Conservation (phyloP, 2,797 vertebrate genomes). For the Poecilia gillii region DNA sequence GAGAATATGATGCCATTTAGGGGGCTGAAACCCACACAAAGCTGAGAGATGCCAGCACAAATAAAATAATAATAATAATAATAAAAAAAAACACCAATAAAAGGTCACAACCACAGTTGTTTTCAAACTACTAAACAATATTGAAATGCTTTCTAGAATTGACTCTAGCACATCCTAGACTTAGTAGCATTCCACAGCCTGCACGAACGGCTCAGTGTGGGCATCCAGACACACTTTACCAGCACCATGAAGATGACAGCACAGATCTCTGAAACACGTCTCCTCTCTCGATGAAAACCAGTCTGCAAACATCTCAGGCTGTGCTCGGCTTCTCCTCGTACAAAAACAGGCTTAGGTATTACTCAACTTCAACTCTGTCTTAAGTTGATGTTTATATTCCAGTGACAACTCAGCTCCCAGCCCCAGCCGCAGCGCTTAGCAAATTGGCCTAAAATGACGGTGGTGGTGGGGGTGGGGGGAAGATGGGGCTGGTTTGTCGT, state of each 20-base stretch:
- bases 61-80: slow-evolving; percentile 29
- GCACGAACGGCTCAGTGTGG: slow-evolving; percentile 68
- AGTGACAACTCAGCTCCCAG: slow-evolving; percentile 66
- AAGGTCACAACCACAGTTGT: slow-evolving; percentile 50
- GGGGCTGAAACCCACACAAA: slow-evolving; percentile 52
- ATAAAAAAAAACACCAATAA: slow-evolving; percentile 34
- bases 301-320: slow-evolving; percentile 76
- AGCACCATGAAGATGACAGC: slow-evolving; percentile 79
- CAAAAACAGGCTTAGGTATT: slow-evolving; percentile 52
- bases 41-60: slow-evolving; percentile 64
- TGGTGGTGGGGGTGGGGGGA: slow-evolving; percentile 18
- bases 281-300: slow-evolving; percentile 61
- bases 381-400: slow-evolving; percentile 74
- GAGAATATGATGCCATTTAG: slow-evolving; percentile 76
- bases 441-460: slow-evolving; percentile 43
- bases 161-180: slow-evolving; percentile 71
- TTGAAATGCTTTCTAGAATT: slow-evolving; percentile 57
- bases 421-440: slow-evolving; percentile 40
- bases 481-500: not conserved
- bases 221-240: slow-evolving; percentile 75
- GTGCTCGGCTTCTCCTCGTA: slow-evolving; percentile 68
- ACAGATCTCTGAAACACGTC: slow-evolving; percentile 73
- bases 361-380: slow-evolving; percentile 66
- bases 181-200: slow-evolving; percentile 78
- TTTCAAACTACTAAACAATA: slow-evolving; percentile 28